Base-by-base conservation (phyloP, 2,888 invertebrate species). In the Synergus itoensis region DNA sequence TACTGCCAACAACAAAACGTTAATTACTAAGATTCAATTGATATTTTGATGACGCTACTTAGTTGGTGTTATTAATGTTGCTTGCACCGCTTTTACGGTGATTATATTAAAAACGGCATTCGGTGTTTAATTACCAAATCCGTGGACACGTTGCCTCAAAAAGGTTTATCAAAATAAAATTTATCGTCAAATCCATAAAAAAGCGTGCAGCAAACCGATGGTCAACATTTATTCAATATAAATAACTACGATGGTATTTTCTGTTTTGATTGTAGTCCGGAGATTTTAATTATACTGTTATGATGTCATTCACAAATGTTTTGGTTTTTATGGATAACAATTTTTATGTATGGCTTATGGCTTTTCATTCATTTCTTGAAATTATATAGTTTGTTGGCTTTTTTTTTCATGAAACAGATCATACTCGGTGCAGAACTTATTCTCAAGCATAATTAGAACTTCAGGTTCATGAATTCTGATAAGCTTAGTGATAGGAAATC, bases 1-100 rank as follows among this genome's bases (percentile, higher is more conserved):
- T 53, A 73, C 36, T 53, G 5, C n/a, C n/a, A 53, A 57, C 53
- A 73, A 40, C 53, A 73, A 53, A 73, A 73, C 73, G 11, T 53
- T 57, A 48, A 73, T 57, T 73, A 73, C 73, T 57, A 73, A 73
- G 73, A 73, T 73, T 53, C 73, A 53, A 73, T 73, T 69, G 36
- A 53, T 36, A 73, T 73, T 73, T 73, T 36, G 40, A 73, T 73
- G 53, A 53, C n/a, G 53, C 53, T 73, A 73, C 73, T 73, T 73
- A 53, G 69, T 36, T 53, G 16, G n/a, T 28, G 36, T 53, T 73
- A 73, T 28, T 40, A 73, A 28, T 73, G 45, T 9, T n/a, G 4
- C 48, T 40, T 64, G 64, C n/a, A 64, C 41, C 16, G 64, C 40
- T 40, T 36, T 40, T 64, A n/a, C 40, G 40, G 16, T 41, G 11